These are phyloP conservation scores for Gortyna flavago DNA, from an alignment of 2,888 invertebrate species.

Conservation along the genomic window DNA sequence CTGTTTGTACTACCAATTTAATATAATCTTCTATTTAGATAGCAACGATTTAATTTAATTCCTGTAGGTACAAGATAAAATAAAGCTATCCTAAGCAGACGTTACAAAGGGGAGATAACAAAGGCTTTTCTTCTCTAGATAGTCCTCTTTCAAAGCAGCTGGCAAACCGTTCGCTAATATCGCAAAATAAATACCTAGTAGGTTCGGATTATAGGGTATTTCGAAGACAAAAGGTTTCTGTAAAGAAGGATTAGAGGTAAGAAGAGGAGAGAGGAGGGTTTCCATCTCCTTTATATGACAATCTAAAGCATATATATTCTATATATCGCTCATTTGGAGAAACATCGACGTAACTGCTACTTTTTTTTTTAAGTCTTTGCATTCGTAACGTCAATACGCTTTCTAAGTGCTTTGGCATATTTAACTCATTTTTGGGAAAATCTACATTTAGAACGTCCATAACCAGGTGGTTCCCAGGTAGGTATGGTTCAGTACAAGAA, in stretches of 20 bases:
- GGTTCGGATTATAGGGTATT: not conserved
- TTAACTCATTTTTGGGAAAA: too few relatives aligned
- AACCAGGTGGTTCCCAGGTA: too few relatives aligned
- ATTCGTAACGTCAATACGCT: too few relatives aligned
- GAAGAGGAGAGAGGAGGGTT: too few relatives aligned
- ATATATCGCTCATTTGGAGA: too few relatives aligned
- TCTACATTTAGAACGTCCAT: too few relatives aligned
- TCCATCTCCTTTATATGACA: too few relatives aligned
- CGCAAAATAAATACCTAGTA: not conserved
- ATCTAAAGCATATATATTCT: too few relatives aligned
- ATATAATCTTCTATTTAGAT: not conserved
- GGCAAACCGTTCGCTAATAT: not conserved
- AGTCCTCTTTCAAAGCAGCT: not conserved
- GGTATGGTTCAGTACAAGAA: too few relatives aligned
- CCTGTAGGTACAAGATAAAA: not conserved
- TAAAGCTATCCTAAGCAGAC: not conserved
- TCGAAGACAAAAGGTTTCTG: slow-evolving; percentile 10
- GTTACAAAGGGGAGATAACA: not conserved
- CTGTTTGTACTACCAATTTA: not conserved
- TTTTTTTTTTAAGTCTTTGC: too few relatives aligned
- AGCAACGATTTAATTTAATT: not conserved
- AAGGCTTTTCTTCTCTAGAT: slow-evolving; percentile 5
- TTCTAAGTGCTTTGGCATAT: too few relatives aligned
- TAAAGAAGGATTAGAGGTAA: not conserved
- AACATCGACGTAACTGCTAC: too few relatives aligned